These are phyloP conservation scores for Cistogaster globosa DNA, from an alignment of 2,888 invertebrate species.

Conservation along the genomic window DNA sequence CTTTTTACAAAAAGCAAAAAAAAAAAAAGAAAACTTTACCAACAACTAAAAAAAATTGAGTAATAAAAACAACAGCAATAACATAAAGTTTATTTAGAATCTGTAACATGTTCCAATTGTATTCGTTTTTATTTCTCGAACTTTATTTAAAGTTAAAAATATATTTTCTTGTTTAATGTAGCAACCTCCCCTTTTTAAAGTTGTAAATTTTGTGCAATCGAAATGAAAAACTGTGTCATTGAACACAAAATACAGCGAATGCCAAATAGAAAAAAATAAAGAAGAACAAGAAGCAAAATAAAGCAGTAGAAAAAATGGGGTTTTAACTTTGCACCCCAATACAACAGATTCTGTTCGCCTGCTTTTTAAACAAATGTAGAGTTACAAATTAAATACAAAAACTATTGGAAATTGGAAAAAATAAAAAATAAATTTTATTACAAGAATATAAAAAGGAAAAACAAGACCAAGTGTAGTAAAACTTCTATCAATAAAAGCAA, in stretches of 20 bases:
- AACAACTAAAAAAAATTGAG: not conserved
- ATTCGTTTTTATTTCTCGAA: slow-evolving; percentile 23
- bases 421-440: not conserved
- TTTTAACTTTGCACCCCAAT: slow-evolving; percentile 15
- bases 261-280: not conserved
- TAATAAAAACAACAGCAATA: slow-evolving; percentile 12
- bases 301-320: not conserved
- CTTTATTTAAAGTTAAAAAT: slow-evolving; percentile 26
- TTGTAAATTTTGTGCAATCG: slow-evolving; percentile 32
- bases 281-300: not conserved
- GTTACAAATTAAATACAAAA: slow-evolving; percentile 3
- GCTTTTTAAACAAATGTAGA: not conserved
- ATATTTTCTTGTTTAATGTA: not conserved
- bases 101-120: not conserved
- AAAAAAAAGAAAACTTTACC: not conserved
- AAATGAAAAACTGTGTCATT: slow-evolving; percentile 49
- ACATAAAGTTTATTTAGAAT: not conserved
- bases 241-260: not conserved
- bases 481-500: too few species aligned
- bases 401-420: slow-evolving; percentile 9
- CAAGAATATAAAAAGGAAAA: not conserved
- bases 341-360: not conserved
- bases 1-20: slow-evolving; percentile 25
- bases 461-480: slow-evolving; percentile 2
- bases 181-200: slow-evolving; percentile 11